These are phyloP conservation scores for Andrena trimmerana DNA, from an alignment of 2,888 invertebrate species.

Conservation along the genomic window DNA sequence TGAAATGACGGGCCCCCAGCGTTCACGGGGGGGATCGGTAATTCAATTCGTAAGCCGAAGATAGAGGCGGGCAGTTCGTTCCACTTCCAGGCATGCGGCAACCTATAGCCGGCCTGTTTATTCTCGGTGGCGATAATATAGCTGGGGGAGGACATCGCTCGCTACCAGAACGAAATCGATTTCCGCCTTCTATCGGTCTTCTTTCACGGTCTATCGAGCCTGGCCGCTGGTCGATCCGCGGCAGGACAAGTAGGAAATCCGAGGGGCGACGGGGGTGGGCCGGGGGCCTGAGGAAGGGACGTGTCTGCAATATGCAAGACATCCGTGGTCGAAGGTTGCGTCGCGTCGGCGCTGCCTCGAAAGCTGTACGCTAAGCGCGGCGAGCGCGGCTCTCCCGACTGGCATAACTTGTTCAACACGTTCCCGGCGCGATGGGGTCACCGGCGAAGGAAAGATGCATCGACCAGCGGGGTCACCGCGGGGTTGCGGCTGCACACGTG, in stretches of 20 bases:
- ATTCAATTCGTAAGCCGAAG: conserved; percentile 20
- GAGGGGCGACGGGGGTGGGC: neutral
- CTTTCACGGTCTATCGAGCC: conserved; percentile 69
- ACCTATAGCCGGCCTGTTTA: conserved; percentile 38
- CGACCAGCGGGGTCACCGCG: conserved; percentile 76
- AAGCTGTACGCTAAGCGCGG: conserved; percentile 36
- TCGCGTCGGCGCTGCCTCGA: conserved; percentile 40
- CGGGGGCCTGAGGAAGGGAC: conserved; percentile 8
- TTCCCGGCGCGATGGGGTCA: conserved; percentile 80
- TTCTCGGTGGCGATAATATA: conserved; percentile 58
- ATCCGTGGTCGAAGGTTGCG: conserved; percentile 52
- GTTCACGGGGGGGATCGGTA: conserved; percentile 9
- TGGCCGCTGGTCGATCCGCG: conserved; percentile 24
- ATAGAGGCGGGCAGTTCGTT: neutral
- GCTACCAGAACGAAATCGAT: conserved; percentile 71
- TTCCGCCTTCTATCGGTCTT: conserved; percentile 59
- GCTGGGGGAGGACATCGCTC: conserved; percentile 52
- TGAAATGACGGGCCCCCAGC: conserved; percentile 3
- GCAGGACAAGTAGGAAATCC: conserved; percentile 35
- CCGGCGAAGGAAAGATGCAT: conserved; percentile 75
- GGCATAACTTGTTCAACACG: conserved; percentile 82
- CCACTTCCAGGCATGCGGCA: neutral
- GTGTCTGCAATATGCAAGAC: conserved; percentile 47
- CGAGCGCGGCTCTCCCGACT: conserved; percentile 60
- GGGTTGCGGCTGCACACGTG: conserved; percentile 76